These are phyloP conservation scores for Drosophila robusta DNA, from an alignment of 2,888 invertebrate genomes.

Conservation along the genomic window DNA sequence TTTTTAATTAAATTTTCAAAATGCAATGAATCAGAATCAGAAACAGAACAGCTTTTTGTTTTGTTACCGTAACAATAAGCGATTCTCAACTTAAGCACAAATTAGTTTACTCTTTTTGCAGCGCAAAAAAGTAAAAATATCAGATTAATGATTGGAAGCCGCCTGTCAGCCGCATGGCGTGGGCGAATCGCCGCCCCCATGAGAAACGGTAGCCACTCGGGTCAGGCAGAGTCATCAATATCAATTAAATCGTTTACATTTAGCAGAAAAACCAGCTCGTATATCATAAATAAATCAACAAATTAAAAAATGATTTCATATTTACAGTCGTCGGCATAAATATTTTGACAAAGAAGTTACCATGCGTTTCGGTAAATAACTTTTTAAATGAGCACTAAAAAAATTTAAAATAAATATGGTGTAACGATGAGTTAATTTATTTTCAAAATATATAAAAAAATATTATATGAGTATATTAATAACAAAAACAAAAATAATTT, in stretches of 20 bases:
- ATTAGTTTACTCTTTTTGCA: conserved; percentile 15
- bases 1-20: conserved; percentile 25
- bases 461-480: too few species aligned
- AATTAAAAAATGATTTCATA: conserved; percentile 15
- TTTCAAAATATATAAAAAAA: too few species aligned
- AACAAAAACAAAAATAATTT: too few species aligned
- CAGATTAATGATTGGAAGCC: conserved; percentile 23
- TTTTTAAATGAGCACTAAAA: too few species aligned
- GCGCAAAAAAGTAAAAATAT: conserved; percentile 1
- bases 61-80: conserved; percentile 9
- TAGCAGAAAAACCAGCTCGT: conserved; percentile 32
- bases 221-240: conserved; percentile 62
- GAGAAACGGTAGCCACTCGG: conserved; percentile 18
- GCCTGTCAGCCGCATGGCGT: conserved; percentile 6
- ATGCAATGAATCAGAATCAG: conserved; percentile 38
- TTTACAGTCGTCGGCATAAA: conserved; percentile 32
- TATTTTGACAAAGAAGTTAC: too few species aligned
- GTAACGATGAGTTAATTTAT: too few species aligned
- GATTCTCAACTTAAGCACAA: conserved; percentile 9
- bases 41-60: conserved; percentile 2
- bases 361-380: too few species aligned
- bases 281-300: conserved; percentile 35
- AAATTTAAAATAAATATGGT: too few species aligned
- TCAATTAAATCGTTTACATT: conserved; percentile 66
- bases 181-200: conserved; percentile 7